Conservation (phyloP, 2,797 vertebrate genomes). For the Psittacula echo region DNA sequence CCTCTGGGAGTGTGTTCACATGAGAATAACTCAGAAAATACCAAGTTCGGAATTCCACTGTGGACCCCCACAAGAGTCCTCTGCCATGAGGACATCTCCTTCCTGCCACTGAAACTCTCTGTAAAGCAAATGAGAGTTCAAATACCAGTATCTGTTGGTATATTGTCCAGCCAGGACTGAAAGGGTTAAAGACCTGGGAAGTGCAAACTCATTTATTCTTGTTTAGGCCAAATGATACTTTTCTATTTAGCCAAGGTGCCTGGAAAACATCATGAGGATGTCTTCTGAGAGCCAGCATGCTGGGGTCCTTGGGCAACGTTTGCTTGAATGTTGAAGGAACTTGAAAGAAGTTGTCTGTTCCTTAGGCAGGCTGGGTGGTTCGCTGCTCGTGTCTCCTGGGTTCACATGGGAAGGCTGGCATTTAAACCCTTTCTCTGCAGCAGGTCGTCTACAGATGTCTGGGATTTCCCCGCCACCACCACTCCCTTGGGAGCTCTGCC, state of each 20-base stretch:
- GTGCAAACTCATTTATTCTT: background rate
- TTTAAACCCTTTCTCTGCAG: background rate
- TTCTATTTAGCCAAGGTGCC: background rate
- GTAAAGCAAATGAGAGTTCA: background rate
- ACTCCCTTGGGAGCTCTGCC: background rate
- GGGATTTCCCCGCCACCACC: background rate
- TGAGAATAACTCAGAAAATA: constrained; percentile 15
- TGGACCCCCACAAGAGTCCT: background rate
- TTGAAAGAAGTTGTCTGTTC: background rate
- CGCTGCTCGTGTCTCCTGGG: background rate
- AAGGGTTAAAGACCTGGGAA: background rate
- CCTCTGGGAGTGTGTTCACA: background rate
- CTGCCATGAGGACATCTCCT: background rate
- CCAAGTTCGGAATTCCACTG: background rate
- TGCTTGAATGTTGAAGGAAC: background rate
- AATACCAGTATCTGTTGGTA: background rate
- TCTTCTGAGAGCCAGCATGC: background rate
- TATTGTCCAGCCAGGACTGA: background rate
- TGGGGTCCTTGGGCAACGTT: background rate
- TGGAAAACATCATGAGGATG: background rate
- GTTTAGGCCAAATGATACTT: background rate
- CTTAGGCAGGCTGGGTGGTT: background rate
- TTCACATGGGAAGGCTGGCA: background rate
- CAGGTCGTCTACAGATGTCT: background rate
- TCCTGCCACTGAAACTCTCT: background rate